These are phyloP conservation scores for Xenopus laevis DNA, from an alignment of 2,113 vertebrate species.

Conservation along the genomic window DNA sequence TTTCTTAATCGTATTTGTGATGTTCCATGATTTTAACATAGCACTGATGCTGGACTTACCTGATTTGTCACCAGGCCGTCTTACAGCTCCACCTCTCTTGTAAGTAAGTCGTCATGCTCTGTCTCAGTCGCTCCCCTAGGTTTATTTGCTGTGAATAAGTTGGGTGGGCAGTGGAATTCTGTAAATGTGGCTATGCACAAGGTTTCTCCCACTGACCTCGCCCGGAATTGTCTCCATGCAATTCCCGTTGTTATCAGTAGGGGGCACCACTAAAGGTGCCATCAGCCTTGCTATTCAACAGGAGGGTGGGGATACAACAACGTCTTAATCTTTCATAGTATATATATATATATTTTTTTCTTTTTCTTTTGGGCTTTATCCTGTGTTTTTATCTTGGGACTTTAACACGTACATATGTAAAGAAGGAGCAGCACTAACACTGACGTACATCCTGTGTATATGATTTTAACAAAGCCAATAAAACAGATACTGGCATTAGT, in stretches of 20 bases:
- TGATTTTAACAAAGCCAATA: conserved; percentile 91
- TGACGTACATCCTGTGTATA: conserved; percentile 84
- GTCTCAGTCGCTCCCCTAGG: conserved; percentile 55
- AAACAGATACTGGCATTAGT: conserved; percentile 76
- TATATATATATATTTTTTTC: conserved; percentile 24
- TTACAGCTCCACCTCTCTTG: conserved; percentile 66
- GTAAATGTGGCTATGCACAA: too few relatives aligned
- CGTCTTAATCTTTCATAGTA: conserved; percentile 55
- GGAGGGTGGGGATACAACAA: conserved; percentile 10
- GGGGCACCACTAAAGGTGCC: too few relatives aligned
- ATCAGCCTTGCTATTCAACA: too few relatives aligned
- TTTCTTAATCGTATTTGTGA: conserved; percentile 68
- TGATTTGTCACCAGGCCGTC: conserved; percentile 65
- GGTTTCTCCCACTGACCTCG: conserved; percentile 43
- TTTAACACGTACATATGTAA: conserved; percentile 89
- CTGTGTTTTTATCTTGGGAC: conserved; percentile 62
- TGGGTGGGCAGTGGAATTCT: not conserved
- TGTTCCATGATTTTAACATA: conserved; percentile 66
- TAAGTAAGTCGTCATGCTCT: conserved; percentile 59
- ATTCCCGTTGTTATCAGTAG: conserved; percentile 56
- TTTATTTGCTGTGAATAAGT: conserved; percentile 64
- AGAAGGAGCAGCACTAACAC: conserved; percentile 90
- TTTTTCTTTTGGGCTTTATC: conserved; percentile 53
- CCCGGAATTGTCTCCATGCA: conserved; percentile 48
- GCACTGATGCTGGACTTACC: conserved; percentile 68